Evolutionary conservation across 2,888 invertebrate genomes (phyloP).

Genomic region (Lepidochitona cinerea): DNA sequence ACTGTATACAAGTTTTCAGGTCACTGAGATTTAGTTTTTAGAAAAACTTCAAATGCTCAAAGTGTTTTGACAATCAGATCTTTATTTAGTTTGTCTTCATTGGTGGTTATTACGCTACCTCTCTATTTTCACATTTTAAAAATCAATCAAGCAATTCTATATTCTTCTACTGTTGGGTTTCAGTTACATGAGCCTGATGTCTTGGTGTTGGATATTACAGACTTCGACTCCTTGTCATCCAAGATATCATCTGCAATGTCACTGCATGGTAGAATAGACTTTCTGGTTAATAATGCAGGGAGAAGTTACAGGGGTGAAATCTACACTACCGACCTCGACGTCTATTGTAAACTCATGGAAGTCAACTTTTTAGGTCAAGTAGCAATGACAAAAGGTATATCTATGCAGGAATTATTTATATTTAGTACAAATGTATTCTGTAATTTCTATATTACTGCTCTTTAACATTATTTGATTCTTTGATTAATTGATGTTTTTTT

Average conservation of each 20-base stretch:
- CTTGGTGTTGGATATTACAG: conserved; percentile 80
- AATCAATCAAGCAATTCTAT: no score
- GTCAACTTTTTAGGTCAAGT: conserved; percentile 96
- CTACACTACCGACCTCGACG: conserved; percentile 82
- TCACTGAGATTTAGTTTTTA: no score
- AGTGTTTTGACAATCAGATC: no score
- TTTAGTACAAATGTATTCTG: neutral
- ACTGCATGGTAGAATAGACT: conserved; percentile 77
- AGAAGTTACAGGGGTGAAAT: conserved; percentile 82
- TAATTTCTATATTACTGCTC: no score
- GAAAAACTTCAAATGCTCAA: no score
- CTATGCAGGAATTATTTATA: conserved; percentile 1
- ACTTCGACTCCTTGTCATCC: conserved; percentile 77
- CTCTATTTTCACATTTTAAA: no score
- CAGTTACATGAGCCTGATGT: conserved; percentile 32
- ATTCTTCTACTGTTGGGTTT: neutral
- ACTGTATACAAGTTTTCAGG: no score
- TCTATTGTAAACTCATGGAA: conserved; percentile 89
- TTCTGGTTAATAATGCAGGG: conserved; percentile 94
- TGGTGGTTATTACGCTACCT: no score
- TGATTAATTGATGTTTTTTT: no score
- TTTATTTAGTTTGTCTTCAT: no score
- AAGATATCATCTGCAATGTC: conserved; percentile 77
- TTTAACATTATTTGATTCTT: no score
- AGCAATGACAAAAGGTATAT: conserved; percentile 88